Evolutionary conservation across 2,113 vertebrate genomes (phyloP).

Genomic region (Corvus cornix): DNA sequence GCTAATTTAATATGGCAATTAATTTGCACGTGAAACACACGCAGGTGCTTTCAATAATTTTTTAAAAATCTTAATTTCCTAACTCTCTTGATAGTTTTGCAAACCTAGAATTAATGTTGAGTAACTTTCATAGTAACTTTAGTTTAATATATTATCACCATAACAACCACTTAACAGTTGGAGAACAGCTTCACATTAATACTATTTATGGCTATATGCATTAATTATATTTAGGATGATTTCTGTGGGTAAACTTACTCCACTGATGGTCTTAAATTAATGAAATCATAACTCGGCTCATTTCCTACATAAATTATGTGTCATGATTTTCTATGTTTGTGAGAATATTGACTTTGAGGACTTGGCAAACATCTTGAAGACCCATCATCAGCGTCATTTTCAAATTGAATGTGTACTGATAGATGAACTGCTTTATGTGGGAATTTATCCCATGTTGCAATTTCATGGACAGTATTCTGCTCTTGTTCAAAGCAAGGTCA

Average conservation of each 20-base stretch:
- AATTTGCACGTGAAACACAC: slow-evolving; percentile 25
- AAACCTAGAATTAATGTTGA: slow-evolving; percentile 24
- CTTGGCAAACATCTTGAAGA: not conserved
- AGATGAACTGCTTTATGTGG: not conserved
- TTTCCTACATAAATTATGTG: not conserved
- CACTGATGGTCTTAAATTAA: slow-evolving; percentile 9
- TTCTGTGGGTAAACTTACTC: slow-evolving; percentile 26
- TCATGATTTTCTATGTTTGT: not conserved
- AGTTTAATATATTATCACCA: not conserved
- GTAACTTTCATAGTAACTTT: not conserved
- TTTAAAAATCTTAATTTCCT: not conserved
- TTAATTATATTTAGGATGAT: slow-evolving; percentile 23
- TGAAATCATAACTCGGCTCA: not conserved
- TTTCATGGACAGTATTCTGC: not conserved
- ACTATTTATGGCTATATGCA: not conserved
- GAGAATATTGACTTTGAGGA: not conserved
- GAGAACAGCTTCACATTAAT: not conserved
- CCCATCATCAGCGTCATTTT: not conserved
- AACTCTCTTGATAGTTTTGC: slow-evolving; percentile 14
- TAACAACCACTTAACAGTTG: not conserved
- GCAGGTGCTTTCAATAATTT: not conserved
- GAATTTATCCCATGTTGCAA: not conserved
- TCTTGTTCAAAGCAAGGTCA: not conserved
- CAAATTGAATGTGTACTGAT: not conserved
- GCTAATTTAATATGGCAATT: slow-evolving; percentile 46